Percentiles rank a stretch among this genome's conserved stretches.
These are phyloP conservation scores for Camponotus floridanus DNA, from an alignment of 1,140 invertebrate genomes.

Conservation along the genomic window DNA sequence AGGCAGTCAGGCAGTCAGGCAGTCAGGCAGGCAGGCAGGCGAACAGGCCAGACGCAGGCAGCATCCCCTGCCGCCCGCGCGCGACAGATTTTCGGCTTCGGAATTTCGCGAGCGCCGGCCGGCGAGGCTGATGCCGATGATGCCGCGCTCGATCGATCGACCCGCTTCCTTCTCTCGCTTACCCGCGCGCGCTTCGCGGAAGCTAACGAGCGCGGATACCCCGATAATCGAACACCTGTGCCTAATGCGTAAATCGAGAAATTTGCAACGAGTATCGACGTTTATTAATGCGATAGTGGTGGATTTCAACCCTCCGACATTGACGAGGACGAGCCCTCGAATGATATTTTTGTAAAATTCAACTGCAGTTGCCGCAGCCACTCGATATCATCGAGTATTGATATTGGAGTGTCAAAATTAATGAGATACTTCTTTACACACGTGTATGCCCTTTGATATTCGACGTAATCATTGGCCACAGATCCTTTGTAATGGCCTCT, in stretches of 20 bases:
- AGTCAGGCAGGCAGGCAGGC: not conserved
- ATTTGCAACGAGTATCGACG: slow-evolving; percentile 23
- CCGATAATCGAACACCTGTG: slow-evolving; percentile 35
- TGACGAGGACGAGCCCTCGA: not conserved
- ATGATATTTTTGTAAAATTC: slow-evolving; percentile 21
- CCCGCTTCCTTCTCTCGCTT: slow-evolving; percentile 5
- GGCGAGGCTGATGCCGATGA: slow-evolving; percentile 56
- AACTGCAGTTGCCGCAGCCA: not conserved
- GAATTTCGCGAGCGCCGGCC: slow-evolving; percentile 70
- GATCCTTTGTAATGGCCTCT: not conserved
- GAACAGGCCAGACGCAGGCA: slow-evolving; percentile 76
- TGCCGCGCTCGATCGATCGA: slow-evolving; percentile 67
- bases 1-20: not conserved
- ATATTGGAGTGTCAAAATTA: slow-evolving; percentile 8
- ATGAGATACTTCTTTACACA: slow-evolving; percentile 31
- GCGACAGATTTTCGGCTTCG: slow-evolving; percentile 65
- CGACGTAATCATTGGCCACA: not conserved
- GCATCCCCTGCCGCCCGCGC: slow-evolving; percentile 75
- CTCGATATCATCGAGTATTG: not conserved
- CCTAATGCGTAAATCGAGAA: slow-evolving; percentile 15
- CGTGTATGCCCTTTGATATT: slow-evolving; percentile 35
- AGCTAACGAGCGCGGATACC: slow-evolving; percentile 22
- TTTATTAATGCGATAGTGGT: not conserved
- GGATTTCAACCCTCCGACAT: slow-evolving; percentile 24
- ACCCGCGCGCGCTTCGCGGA: not conserved